A percentile compares a stretch with the other conserved stretches of the same genome.
These are phyloP conservation scores for Metacarcinus magister DNA, from an alignment of 2,888 invertebrate genomes.

Conservation along the genomic window DNA sequence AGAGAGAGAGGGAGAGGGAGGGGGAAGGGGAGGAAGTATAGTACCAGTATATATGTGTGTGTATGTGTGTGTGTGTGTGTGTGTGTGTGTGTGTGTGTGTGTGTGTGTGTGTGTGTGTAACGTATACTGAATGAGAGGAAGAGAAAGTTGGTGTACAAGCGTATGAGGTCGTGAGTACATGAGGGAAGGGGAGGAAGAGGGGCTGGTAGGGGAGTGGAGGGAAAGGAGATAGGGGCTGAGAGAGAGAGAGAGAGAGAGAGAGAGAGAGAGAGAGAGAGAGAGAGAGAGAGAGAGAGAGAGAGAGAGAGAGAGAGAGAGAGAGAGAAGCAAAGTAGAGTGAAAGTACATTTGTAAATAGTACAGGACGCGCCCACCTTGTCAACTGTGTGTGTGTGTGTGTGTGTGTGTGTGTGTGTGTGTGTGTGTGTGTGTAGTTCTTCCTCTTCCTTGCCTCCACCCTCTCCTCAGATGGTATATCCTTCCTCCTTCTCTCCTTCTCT, in stretches of 20 bases:
- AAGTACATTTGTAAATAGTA: background rate
- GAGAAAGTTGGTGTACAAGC: background rate
- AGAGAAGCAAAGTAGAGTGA: background rate
- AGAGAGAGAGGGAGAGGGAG: background rate
- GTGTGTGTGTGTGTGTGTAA: conserved; percentile 8
- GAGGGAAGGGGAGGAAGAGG: background rate
- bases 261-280: conserved; percentile 12
- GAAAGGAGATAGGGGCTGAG: background rate
- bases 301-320: conserved; percentile 48
- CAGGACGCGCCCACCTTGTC: background rate
- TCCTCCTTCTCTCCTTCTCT: background rate
- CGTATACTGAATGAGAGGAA: background rate
- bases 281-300: conserved; percentile 48
- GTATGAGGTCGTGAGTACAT: background rate
- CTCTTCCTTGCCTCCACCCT: no score
- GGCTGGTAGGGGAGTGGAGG: background rate
- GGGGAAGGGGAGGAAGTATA: background rate
- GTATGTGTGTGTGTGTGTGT: background rate
- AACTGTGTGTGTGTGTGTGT: no score
- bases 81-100: background rate
- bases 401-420: no score
- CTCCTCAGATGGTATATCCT: background rate
- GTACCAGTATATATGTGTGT: background rate
- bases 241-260: background rate
- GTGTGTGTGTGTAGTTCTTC: no score